Conservation (phyloP, 2,113 vertebrate species). For the Naja naja region DNA sequence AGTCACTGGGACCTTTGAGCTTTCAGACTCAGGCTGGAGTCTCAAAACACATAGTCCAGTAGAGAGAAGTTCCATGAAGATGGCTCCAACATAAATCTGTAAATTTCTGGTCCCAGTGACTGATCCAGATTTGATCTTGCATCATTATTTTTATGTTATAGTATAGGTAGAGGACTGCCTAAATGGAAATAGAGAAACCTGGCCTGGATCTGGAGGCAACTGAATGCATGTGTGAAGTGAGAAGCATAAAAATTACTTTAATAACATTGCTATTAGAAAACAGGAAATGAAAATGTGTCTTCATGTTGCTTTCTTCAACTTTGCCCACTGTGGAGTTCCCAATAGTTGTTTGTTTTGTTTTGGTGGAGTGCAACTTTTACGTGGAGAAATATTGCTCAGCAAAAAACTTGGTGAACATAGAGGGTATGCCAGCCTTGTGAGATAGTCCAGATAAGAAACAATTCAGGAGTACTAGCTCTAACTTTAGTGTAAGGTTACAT, state of each 20-base stretch:
- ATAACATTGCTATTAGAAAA: background rate
- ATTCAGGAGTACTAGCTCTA: too few relatives aligned
- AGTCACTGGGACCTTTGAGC: background rate
- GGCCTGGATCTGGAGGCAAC: too few relatives aligned
- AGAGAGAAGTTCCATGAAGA: background rate
- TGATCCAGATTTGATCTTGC: background rate
- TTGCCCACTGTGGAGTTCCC: background rate
- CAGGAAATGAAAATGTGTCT: background rate
- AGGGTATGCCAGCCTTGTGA: too few relatives aligned
- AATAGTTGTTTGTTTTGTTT: background rate
- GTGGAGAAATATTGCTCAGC: background rate
- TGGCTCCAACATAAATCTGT: background rate
- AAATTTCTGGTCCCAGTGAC: background rate
- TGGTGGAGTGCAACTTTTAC: background rate
- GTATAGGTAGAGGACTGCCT: background rate
- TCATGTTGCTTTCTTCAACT: background rate
- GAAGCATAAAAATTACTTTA: background rate
- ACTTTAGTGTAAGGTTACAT: background rate
- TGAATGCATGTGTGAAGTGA: background rate
- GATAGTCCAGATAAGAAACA: too few relatives aligned
- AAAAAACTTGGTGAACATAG: background rate
- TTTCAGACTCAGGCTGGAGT: background rate
- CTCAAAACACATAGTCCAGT: background rate
- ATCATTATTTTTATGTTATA: background rate
- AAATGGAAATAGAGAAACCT: background rate